A percentile compares a stretch with the other conserved stretches of the same genome.
phyloP scores from a whole-genome alignment of 2,888 invertebrate genomes.

The Ligdia adustata region DNA sequence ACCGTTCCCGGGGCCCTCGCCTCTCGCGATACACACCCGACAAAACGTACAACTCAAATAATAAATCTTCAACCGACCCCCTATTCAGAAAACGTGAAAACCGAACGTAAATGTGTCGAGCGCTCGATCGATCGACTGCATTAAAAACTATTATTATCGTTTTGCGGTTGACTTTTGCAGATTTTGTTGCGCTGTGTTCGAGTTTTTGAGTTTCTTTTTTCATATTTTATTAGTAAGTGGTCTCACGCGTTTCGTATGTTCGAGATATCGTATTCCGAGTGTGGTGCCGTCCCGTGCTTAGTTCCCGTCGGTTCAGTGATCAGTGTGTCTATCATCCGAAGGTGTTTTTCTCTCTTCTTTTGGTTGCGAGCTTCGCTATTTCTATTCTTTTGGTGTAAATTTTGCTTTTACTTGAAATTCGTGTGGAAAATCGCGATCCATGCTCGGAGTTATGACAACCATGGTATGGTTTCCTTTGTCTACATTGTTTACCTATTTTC shows the following conservation, averaged over 20 bases:
- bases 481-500: conserved; percentile 66
- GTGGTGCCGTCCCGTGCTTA: conserved; percentile 79
- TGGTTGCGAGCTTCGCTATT: conserved; percentile 72
- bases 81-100: conserved; percentile 54
- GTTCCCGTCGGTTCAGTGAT: conserved; percentile 75
- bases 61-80: conserved; percentile 41
- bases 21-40: conserved; percentile 58
- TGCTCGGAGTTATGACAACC: conserved; percentile 84
- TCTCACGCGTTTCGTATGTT: conserved; percentile 48
- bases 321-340: conserved; percentile 68
- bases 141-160: conserved; percentile 76
- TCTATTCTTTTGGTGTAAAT: conserved; percentile 55
- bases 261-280: conserved; percentile 43
- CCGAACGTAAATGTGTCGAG: conserved; percentile 64
- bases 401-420: conserved; percentile 64
- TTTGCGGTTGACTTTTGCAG: conserved; percentile 66
- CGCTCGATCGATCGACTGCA: conserved; percentile 79
- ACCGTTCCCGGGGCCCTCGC: conserved; percentile 68
- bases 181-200: conserved; percentile 69
- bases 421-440: conserved; percentile 81
- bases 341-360: conserved; percentile 71
- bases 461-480: conserved; percentile 84
- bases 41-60: conserved; percentile 43
- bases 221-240: too few relatives aligned
- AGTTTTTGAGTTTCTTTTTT: conserved; percentile 53